Evolutionary conservation across 2,113 vertebrate genomes (phyloP), one percentile per base, ranked within the genome.

Genomic region (Pyxicephalus adspersus): DNA sequence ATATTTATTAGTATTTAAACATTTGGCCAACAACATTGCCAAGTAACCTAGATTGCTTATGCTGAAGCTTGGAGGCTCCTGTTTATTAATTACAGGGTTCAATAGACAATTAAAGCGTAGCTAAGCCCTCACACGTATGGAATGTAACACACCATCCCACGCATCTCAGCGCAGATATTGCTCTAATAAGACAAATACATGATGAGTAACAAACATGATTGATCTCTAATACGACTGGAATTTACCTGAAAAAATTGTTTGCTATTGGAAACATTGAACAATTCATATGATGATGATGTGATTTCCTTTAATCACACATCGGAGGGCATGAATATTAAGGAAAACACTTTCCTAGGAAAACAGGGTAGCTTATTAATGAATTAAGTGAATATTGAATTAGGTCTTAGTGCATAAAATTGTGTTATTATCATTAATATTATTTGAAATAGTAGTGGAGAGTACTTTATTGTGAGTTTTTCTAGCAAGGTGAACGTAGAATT

Each of bases 51-150:
- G 85, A 86, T 88, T 90, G 88, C 90, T 85, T 88, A 83, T 86
- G 83, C 87, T 91, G 85, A 90, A 86, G 88, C 88, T 87, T 87
- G 84, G 78, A 86, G 83, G 86, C 85, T 89, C 88, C 87, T 86
- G 83, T 86, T 65, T 85, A 87, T 86, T 91, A 91, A 91, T 91
- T 90, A 90, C 64, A 90, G 90, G 88, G 89, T 88, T 91, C 86
- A 89, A 86, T 84, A 86, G 85, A 87, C 88, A 90, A 88, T 90
- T 88, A 87, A 91, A 87, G 83, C 83, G 73, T 84, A 86, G 86
- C 87, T 91, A 86, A 89, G 90, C 81, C 88, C 78, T 87, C 87
- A 91, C 90, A 89, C 86, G 90, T 63, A 89, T 88, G 90, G 90
- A 90, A 91, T 91, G 90, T 86, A 87, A 86, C 87, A 87, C 79